Percentiles rank a stretch among this genome's conserved stretches.
phyloP scores from a whole-genome alignment of 2,113 vertebrate genomes.

The Anhinga rufa region DNA sequence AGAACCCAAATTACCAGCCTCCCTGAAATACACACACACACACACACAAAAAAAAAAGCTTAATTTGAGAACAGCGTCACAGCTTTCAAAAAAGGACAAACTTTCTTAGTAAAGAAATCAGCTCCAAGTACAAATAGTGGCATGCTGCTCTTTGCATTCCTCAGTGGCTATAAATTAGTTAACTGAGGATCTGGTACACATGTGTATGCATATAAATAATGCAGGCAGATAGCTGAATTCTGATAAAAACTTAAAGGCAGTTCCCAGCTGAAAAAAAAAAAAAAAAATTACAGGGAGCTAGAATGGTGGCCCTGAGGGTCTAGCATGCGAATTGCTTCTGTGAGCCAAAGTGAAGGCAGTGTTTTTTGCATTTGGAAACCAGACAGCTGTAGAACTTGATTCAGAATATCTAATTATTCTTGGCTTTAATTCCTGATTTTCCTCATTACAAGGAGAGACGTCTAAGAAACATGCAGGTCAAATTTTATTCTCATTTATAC shows the following conservation, averaged over 20 bases:
- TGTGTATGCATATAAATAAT: neutral
- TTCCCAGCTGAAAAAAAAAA: neutral
- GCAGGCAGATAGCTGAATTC: neutral
- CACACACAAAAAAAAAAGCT: neutral
- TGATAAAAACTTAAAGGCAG: neutral
- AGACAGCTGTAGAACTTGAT: neutral
- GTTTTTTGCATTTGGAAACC: neutral
- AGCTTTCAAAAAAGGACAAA: neutral
- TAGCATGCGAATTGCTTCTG: neutral
- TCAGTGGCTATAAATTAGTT: neutral
- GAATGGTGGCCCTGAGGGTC: neutral
- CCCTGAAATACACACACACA: neutral
- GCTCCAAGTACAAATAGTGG: neutral
- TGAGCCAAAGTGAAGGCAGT: neutral
- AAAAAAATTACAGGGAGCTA: neutral
- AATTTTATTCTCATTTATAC: neutral
- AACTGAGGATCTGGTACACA: neutral
- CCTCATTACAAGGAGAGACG: neutral
- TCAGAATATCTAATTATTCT: neutral
- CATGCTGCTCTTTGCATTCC: neutral
- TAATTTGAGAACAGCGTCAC: neutral
- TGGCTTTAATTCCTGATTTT: neutral
- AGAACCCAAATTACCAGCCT: neutral
- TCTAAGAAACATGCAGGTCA: neutral
- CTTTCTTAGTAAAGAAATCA: neutral